Evolutionary conservation across 2,113 vertebrate genomes (phyloP), one percentile per base, ranked within the genome.

Genomic region (Dasypus novemcinctus): DNA sequence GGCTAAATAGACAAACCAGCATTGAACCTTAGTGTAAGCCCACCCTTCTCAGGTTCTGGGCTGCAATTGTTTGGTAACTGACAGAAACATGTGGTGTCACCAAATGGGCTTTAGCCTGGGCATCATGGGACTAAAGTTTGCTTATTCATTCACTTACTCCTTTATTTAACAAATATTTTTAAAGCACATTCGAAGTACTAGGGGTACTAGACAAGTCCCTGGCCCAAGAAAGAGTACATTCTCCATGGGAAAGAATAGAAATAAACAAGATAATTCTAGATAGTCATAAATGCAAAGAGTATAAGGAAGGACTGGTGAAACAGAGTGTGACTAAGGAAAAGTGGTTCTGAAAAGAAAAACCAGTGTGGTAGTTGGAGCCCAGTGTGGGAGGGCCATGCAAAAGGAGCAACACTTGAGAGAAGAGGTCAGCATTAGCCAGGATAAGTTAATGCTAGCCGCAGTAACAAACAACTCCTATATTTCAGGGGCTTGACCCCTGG

Each of bases 401-500:
- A 6, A 25, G 82, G 4, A 36, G 33, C 27, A 17, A 63, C 27
- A 6, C 6, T 52, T 38, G 63, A 5, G 2, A 1, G 61, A 36
- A 43, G 74, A 13, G 20, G 49, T 14, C 10, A 23, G 72, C 5
- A 0, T 61, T n/a, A 33, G 78, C 41, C 54, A 6, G 29, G 38
- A 43, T 20, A 4, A 8, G 54, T 38, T 2, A 8, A 27, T 5
- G 13, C 7, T 9, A 29, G 64, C 74, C 80, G 54, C 20, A 27
- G 1, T 4, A 43, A 31, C 21, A 43, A 63, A 52, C 7, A 18
- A 17, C 12, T 52, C 29, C 17, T 66, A 2, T 54, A 13, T 8
- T n/a, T 41, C 7, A 27, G 49, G 13, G 43, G 43, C 38, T 29
- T 25, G 15, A 21, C 18, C 0, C 1, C 12, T 0, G 27, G 4